These are phyloP conservation scores for Dolomedes plantarius DNA, from an alignment of 2,888 invertebrate genomes.

Conservation along the genomic window DNA sequence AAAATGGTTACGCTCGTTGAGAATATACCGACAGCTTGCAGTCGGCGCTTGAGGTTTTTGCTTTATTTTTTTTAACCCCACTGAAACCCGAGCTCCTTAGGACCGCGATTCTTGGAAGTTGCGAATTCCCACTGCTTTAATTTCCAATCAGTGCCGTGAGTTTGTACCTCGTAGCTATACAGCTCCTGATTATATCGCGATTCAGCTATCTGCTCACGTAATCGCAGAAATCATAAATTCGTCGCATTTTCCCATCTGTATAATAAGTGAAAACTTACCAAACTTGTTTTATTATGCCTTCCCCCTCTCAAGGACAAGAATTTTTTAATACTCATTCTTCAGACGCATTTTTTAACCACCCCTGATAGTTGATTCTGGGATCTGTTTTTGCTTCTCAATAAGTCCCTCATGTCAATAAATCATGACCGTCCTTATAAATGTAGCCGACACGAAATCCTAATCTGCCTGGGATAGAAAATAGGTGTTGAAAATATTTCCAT, in stretches of 20 bases:
- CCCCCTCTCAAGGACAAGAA: constrained; percentile 54
- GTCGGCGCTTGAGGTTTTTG: too few relatives aligned
- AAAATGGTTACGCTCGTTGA: too few relatives aligned
- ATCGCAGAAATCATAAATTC: constrained; percentile 65
- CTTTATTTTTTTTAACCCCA: too few relatives aligned
- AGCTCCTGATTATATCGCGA: constrained; percentile 51
- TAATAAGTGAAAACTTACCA: constrained; percentile 70
- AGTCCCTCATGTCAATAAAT: constrained; percentile 50
- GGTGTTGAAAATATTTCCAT: constrained; percentile 67
- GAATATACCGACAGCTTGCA: too few relatives aligned
- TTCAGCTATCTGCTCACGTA: constrained; percentile 68
- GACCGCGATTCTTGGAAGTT: neutral
- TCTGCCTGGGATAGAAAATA: constrained; percentile 45
- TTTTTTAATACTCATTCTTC: constrained; percentile 50
- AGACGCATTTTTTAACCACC: constrained; percentile 54
- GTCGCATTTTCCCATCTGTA: constrained; percentile 64
- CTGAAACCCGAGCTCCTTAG: neutral
- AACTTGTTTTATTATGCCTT: constrained; percentile 70
- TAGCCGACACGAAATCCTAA: constrained; percentile 47
- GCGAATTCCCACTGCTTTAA: constrained; percentile 48
- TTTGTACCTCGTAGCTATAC: constrained; percentile 37
- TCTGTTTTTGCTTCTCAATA: constrained; percentile 58
- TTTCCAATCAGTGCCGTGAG: constrained; percentile 51
- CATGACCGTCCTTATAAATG: constrained; percentile 46
- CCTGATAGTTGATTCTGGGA: constrained; percentile 41